These are phyloP conservation scores for Tetranychus piercei DNA, from an alignment of 2,888 invertebrate genomes.

Conservation along the genomic window DNA sequence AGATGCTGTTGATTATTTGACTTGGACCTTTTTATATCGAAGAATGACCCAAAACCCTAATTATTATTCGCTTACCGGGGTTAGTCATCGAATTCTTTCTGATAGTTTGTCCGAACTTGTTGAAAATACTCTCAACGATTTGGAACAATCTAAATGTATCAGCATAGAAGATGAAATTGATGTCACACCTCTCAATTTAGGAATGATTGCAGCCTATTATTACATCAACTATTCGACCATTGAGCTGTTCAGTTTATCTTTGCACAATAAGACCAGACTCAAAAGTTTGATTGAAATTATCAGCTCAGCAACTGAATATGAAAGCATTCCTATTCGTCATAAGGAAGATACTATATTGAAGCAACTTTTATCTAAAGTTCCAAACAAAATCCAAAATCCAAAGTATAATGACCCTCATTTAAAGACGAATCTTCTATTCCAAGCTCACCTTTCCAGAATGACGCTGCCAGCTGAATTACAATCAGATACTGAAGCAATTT, in stretches of 20 bases:
- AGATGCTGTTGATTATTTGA: constrained; percentile 96
- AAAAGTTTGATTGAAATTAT: constrained; percentile 92
- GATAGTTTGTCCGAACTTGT: constrained; percentile 96
- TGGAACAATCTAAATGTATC: constrained; percentile 92
- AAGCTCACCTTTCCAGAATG: constrained; percentile 82
- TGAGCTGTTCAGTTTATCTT: constrained; percentile 83
- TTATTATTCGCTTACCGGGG: constrained; percentile 89
- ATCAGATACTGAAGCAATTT: constrained; percentile 76
- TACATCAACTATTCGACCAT: constrained; percentile 99
- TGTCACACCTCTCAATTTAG: constrained; percentile 82
- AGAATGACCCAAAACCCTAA: constrained; percentile 96
- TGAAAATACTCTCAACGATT: constrained; percentile 76
- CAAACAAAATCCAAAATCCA: constrained; percentile 49
- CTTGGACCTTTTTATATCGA: constrained; percentile 95
- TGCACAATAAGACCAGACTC: constrained; percentile 92
- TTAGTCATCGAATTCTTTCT: constrained; percentile 86
- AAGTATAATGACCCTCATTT: constrained; percentile 91
- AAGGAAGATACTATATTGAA: constrained; percentile 72
- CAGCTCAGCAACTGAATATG: constrained; percentile 90
- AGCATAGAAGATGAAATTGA: constrained; percentile 96
- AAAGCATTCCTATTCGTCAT: constrained; percentile 78
- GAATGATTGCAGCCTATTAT: constrained; percentile 99
- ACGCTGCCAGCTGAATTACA: constrained; percentile 89
- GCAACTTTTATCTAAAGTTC: constrained; percentile 33
- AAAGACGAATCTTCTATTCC: constrained; percentile 82